Percentiles rank a stretch among this genome's conserved stretches.
These are phyloP conservation scores for Colostygia pectinataria DNA, from an alignment of 2,888 invertebrate species.

Conservation along the genomic window DNA sequence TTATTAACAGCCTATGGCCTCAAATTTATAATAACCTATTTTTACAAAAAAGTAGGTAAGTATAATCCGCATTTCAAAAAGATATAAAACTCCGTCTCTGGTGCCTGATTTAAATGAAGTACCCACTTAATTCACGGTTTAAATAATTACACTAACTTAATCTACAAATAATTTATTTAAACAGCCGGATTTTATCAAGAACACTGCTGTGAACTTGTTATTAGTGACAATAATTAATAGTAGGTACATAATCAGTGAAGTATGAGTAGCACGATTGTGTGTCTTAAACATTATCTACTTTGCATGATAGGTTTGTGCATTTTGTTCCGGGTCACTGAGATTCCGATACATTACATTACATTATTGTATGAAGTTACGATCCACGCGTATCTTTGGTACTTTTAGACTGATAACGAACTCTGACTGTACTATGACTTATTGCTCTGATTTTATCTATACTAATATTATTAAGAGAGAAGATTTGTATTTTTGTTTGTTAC, in stretches of 20 bases:
- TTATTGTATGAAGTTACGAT: slow-evolving; percentile 13
- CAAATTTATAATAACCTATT: too few species aligned
- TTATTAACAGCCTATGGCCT: too few species aligned
- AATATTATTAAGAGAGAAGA: too few species aligned
- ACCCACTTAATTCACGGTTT: not conserved
- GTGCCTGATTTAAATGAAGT: too few species aligned
- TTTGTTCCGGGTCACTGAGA: slow-evolving; percentile 44
- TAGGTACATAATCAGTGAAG: slow-evolving; percentile 16
- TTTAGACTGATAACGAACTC: slow-evolving; percentile 5
- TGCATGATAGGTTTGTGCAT: slow-evolving; percentile 20
- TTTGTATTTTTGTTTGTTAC: too few species aligned
- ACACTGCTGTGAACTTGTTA: slow-evolving; percentile 34
- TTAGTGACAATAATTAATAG: slow-evolving; percentile 25
- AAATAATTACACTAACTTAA: slow-evolving; percentile 5
- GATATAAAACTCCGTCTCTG: too few species aligned
- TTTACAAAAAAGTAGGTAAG: too few species aligned
- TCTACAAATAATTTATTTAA: slow-evolving; percentile 5
- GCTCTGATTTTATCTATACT: not conserved
- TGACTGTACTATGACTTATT: not conserved
- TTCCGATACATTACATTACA: slow-evolving; percentile 24
- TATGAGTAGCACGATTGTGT: slow-evolving; percentile 16
- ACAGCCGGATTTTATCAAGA: slow-evolving; percentile 31
- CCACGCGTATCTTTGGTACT: slow-evolving; percentile 19
- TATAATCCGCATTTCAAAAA: too few species aligned
- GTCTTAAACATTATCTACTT: slow-evolving; percentile 6